Conservation (phyloP, 2,797 vertebrate genomes). For the Trichosurus vulpecula region DNA sequence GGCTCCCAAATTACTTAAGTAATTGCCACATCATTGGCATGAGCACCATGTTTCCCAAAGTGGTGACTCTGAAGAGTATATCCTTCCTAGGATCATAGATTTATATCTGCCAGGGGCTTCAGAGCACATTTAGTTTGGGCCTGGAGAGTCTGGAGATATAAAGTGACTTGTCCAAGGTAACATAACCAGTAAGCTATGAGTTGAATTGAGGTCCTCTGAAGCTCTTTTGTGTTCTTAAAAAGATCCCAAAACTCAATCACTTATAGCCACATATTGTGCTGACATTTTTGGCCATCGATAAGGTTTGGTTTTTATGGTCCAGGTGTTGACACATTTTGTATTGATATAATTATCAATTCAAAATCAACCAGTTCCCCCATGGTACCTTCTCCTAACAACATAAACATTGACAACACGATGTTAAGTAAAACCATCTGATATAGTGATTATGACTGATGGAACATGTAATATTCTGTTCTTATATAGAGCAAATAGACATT, state of each 20-base stretch:
- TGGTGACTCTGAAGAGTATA: not conserved
- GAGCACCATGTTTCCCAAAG: not conserved
- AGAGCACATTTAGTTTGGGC: not conserved
- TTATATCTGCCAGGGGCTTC: not conserved
- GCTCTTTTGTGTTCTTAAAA: not conserved
- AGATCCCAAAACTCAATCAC: not conserved
- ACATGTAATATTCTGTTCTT: too few species aligned
- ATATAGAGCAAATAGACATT: too few species aligned
- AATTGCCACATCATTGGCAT: not conserved
- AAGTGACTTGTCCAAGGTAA: not conserved
- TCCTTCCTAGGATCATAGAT: not conserved
- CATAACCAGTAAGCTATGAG: not conserved
- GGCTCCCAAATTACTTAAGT: not conserved
- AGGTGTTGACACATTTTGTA: too few species aligned
- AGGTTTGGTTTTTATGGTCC: too few species aligned
- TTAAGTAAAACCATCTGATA: too few species aligned
- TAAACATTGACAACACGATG: too few species aligned
- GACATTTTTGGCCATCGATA: too few species aligned
- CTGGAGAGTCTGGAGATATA: not conserved
- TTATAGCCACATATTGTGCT: not conserved
- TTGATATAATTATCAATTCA: too few species aligned
- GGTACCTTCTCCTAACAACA: too few species aligned
- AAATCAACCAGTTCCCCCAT: too few species aligned
- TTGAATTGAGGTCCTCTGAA: not conserved
- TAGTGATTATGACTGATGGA: too few species aligned